These are phyloP conservation scores for Aeoliscus strigatus DNA, from an alignment of 2,797 vertebrate species.

Conservation along the genomic window DNA sequence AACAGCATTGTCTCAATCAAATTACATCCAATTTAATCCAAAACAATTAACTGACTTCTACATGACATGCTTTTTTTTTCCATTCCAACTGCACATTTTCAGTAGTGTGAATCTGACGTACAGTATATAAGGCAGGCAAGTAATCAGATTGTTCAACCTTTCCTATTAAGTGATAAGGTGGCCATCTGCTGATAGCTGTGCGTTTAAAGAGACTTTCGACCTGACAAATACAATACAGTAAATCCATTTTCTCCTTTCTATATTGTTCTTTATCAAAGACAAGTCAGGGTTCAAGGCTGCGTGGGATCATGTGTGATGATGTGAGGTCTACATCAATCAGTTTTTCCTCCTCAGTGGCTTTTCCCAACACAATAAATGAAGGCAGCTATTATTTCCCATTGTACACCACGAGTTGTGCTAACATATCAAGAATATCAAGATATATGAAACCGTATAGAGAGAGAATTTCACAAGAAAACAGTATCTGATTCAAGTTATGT, in stretches of 20 bases:
- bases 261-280: constrained; percentile 40
- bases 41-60: too few relatives aligned
- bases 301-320: constrained; percentile 34
- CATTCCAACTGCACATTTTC: too few relatives aligned
- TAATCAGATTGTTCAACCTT: constrained; percentile 48
- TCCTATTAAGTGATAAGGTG: constrained; percentile 60
- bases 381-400: constrained; percentile 22
- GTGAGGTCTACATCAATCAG: constrained; percentile 43
- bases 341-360: constrained; percentile 23
- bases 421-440: constrained; percentile 1
- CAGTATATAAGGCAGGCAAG: constrained; percentile 35
- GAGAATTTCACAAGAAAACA: too few relatives aligned
- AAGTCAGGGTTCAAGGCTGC: constrained; percentile 42
- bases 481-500: too few relatives aligned
- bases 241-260: constrained; percentile 23
- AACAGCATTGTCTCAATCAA: too few relatives aligned
- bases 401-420: constrained; percentile 17
- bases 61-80: too few relatives aligned
- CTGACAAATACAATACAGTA: constrained; percentile 39
- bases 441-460: too few relatives aligned
- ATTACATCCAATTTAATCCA: too few relatives aligned
- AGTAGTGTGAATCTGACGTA: too few relatives aligned
- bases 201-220: constrained; percentile 34
- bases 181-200: constrained; percentile 35
- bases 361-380: constrained; percentile 30